A percentile compares a stretch with the other conserved stretches of the same genome.
phyloP scores from a whole-genome alignment of 1,140 invertebrate species.

The Leptinotarsa undecemlineata region DNA sequence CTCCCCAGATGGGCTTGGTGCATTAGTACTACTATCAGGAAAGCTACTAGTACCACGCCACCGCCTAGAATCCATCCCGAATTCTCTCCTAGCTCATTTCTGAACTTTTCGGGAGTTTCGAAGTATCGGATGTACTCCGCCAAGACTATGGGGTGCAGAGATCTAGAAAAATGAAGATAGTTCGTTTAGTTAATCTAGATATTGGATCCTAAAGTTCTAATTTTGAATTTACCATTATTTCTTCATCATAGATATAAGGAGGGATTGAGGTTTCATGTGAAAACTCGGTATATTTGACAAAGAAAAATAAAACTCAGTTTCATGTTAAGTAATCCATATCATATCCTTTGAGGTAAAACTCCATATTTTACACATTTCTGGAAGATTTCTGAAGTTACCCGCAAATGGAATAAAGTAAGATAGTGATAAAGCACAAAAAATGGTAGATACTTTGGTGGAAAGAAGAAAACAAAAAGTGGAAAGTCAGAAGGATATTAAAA shows the following conservation, averaged over 20 bases:
- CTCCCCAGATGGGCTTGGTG: slow-evolving; percentile 57
- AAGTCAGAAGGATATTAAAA: too few species aligned
- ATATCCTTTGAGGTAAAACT: too few species aligned
- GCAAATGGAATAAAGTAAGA: too few species aligned
- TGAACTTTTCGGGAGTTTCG: background rate
- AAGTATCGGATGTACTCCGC: slow-evolving; percentile 56
- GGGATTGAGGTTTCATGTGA: too few species aligned
- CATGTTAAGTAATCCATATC: too few species aligned
- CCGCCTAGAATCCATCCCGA: slow-evolving; percentile 58
- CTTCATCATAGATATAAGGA: background rate
- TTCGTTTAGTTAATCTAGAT: background rate
- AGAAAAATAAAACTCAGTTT: too few species aligned
- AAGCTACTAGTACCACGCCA: slow-evolving; percentile 54
- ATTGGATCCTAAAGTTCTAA: background rate
- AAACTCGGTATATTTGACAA: too few species aligned
- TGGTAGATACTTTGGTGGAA: too few species aligned
- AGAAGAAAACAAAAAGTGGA: too few species aligned
- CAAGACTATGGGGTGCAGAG: slow-evolving; percentile 37
- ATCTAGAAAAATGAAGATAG: slow-evolving; percentile 19
- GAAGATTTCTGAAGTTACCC: too few species aligned
- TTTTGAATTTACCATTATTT: background rate
- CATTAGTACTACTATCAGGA: slow-evolving; percentile 54
- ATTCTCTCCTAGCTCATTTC: background rate
- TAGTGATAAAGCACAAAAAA: too few species aligned
- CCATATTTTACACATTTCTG: too few species aligned